Evolutionary conservation across 1,140 invertebrate species (phyloP), one percentile per base, ranked within the genome.

Genomic region (Gonioctena quinquepunctata): DNA sequence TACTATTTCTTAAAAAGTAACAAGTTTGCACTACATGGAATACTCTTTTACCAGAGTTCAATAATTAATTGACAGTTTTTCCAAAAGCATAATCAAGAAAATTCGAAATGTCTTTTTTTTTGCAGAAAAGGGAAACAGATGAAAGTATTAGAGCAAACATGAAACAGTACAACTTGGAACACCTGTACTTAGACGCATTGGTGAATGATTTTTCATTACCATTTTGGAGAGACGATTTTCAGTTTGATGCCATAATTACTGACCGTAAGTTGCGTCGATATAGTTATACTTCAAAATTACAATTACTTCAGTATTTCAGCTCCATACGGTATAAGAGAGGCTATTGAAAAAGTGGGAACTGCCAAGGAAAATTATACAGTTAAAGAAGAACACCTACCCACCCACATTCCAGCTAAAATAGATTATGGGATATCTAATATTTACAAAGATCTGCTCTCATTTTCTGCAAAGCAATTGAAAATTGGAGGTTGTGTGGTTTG

Each of bases 291-390:
- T 2, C 6, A 18, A 54, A 54, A 54, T 18, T 16, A 54, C 52
- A 23, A 54, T 54, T 76, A 57, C 42, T 66, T 64, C 70, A 73
- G 74, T 68, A 77, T 80, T 87, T 27, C 72, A 97, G 96, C 96
- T 73, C 97, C 97, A 0, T 98, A 99, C 87, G 97, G 97, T 57
- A 95, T 98, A 28, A 84, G 96, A 73, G 96, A 99, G 86, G 87
- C 94, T 7, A 94, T 93, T 5, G 93, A 94, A 85, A 91, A 90
- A 80, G 89, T 97, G 76, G 93, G 94, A 73, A 89, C 90, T 56
- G 81, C 89, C 76, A 86, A 87, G 78, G 75, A 85, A 57, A 81
- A 85, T 73, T 87, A 90, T 84, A 85, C 86, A 63, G 76, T 90
- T 2, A 87, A 86, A 28, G 89, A 90, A 68, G 86, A 91, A 76